Conservation (phyloP, 2,797 vertebrate species). For the Semaprochilodus insignis region DNA sequence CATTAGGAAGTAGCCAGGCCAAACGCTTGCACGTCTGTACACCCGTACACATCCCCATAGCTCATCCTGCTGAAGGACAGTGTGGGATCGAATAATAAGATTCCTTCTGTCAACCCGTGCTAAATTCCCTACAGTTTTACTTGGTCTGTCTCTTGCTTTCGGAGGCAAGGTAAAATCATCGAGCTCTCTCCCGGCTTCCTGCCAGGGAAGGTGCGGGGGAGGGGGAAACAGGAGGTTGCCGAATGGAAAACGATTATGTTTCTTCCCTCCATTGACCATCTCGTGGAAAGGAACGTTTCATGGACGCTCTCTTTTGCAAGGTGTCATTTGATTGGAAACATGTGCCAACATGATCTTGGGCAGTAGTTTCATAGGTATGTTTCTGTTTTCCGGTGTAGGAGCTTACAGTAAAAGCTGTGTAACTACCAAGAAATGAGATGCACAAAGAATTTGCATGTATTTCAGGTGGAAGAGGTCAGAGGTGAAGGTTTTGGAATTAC, state of each 20-base stretch:
- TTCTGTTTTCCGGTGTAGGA: neutral
- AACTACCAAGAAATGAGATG: constrained; percentile 1
- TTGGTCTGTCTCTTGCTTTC: constrained; percentile 31
- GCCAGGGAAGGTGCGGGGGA: constrained; percentile 47
- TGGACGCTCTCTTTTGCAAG: constrained; percentile 14
- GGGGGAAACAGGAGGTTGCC: constrained; percentile 38
- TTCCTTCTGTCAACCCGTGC: constrained; percentile 38
- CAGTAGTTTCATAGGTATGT: neutral
- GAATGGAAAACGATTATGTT: constrained; percentile 54
- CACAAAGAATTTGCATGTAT: neutral
- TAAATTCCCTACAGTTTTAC: constrained; percentile 44
- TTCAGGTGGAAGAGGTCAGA: constrained; percentile 65
- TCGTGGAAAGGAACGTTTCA: constrained; percentile 10
- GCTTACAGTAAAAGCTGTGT: neutral
- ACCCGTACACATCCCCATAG: constrained; percentile 31
- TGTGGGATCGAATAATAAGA: constrained; percentile 47
- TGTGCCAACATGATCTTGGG: constrained; percentile 2
- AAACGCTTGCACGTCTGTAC: constrained; percentile 15
- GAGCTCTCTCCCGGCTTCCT: constrained; percentile 40
- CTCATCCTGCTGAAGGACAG: constrained; percentile 38
- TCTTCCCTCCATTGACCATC: constrained; percentile 42
- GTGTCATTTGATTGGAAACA: constrained; percentile 24
- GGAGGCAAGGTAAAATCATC: constrained; percentile 61
- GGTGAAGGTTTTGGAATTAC: constrained; percentile 60
- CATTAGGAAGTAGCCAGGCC: constrained; percentile 32